Conservation (phyloP, 2,113 vertebrate species). For the Lycaon pictus region DNA sequence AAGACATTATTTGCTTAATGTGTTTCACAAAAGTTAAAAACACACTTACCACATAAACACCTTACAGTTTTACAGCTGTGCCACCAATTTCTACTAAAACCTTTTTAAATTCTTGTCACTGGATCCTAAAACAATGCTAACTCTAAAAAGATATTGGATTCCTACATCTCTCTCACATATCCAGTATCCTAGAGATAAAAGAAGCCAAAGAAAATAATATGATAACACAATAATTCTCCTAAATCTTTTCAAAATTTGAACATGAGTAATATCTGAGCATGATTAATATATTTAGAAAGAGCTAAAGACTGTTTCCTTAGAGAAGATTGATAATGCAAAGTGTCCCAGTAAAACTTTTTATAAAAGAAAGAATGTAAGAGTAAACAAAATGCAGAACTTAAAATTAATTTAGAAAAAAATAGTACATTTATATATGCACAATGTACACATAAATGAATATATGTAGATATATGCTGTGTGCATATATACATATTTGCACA, state of each 20-base stretch:
- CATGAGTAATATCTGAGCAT: no score
- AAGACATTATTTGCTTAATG: neutral
- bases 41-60: neutral
- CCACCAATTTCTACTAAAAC: neutral
- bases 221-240: neutral
- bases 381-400: neutral
- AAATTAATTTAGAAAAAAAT: neutral
- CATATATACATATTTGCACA: neutral
- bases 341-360: neutral
- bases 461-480: neutral
- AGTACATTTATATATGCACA: neutral
- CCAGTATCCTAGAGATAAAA: neutral
- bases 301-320: neutral
- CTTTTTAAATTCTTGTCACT: neutral
- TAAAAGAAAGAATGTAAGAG: neutral
- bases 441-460: neutral
- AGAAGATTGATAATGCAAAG: neutral
- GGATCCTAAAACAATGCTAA: neutral
- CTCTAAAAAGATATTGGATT: neutral
- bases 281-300: neutral
- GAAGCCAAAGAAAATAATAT: neutral
- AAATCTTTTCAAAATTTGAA: neutral
- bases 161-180: neutral
- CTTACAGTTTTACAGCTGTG: neutral
- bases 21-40: neutral